Conservation (phyloP, 2,888 invertebrate genomes). For the Cheiracanthium punctorium region DNA sequence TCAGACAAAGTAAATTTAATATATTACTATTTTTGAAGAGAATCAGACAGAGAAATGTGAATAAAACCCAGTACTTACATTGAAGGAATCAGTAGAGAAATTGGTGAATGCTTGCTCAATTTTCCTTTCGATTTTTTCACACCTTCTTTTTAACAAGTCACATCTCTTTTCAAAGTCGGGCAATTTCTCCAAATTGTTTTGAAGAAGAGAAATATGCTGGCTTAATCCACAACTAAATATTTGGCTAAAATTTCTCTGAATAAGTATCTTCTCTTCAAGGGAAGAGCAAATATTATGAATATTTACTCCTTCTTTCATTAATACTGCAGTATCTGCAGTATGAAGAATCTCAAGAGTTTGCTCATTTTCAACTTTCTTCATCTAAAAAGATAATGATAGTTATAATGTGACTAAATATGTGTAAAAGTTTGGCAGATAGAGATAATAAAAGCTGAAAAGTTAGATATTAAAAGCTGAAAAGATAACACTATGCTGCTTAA, state of each 20-base stretch:
- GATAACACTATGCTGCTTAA: too few relatives aligned
- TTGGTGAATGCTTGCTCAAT: conserved; percentile 22
- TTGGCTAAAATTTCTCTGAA: neutral
- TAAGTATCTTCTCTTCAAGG: neutral
- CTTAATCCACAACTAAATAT: neutral
- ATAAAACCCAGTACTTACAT: too few relatives aligned
- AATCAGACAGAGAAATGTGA: too few relatives aligned
- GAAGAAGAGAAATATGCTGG: neutral
- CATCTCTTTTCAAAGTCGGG: conserved; percentile 21
- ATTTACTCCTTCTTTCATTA: neutral
- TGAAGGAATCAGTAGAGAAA: too few relatives aligned
- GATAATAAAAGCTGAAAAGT: too few relatives aligned
- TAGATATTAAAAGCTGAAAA: too few relatives aligned
- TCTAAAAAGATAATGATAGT: neutral
- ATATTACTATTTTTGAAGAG: too few relatives aligned
- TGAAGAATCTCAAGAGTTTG: neutral
- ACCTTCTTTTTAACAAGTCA: conserved; percentile 1
- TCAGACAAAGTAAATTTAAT: too few relatives aligned
- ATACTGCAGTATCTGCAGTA: neutral
- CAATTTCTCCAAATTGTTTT: neutral
- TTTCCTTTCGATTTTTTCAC: conserved; percentile 9
- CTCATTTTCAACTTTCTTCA: neutral
- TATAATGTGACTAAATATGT: too few relatives aligned
- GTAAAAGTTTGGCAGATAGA: too few relatives aligned
- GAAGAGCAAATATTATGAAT: neutral